These are phyloP conservation scores for Plumapathes pennacea DNA, from an alignment of 92 coral and sea anemone genomes.

Conservation along the genomic window DNA sequence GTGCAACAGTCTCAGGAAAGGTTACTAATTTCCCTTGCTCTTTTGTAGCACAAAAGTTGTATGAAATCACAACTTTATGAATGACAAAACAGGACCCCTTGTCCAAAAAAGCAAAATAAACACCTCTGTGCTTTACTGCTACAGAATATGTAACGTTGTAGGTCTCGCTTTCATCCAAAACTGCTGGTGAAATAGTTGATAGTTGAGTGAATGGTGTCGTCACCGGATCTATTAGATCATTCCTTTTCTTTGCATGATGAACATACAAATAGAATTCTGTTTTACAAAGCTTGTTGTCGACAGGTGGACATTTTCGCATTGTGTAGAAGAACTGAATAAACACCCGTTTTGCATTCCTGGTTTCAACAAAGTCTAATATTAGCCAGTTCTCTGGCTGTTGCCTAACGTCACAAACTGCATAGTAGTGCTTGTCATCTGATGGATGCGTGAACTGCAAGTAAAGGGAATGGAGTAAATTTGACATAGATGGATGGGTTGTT, in stretches of 20 bases:
- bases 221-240: conserved; percentile 23
- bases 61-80: conserved; percentile 32
- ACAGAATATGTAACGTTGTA: no score
- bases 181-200: no score
- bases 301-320: conserved; percentile 25
- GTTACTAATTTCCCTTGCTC: conserved; percentile 37
- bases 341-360: conserved; percentile 53
- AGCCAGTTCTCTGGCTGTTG: conserved; percentile 62
- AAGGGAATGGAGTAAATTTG: conserved; percentile 1
- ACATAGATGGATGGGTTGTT: no score
- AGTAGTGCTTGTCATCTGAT: not conserved
- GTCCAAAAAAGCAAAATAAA: conserved; percentile 66
- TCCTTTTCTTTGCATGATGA: conserved; percentile 16
- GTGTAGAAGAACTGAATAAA: conserved; percentile 31
- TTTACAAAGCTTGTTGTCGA: conserved; percentile 13
- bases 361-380: conserved; percentile 44
- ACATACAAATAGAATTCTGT: conserved; percentile 42
- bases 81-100: conserved; percentile 65
- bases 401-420: conserved; percentile 42
- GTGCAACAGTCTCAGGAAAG: conserved; percentile 66
- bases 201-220: conserved; percentile 6
- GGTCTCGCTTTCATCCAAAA: no score
- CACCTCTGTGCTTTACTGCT: conserved; percentile 18
- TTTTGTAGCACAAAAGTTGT: conserved; percentile 52
- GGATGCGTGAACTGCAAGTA: conserved; percentile 32